Conservation (phyloP, 2,797 vertebrate species). For the Chaenodraco wilsoni region DNA sequence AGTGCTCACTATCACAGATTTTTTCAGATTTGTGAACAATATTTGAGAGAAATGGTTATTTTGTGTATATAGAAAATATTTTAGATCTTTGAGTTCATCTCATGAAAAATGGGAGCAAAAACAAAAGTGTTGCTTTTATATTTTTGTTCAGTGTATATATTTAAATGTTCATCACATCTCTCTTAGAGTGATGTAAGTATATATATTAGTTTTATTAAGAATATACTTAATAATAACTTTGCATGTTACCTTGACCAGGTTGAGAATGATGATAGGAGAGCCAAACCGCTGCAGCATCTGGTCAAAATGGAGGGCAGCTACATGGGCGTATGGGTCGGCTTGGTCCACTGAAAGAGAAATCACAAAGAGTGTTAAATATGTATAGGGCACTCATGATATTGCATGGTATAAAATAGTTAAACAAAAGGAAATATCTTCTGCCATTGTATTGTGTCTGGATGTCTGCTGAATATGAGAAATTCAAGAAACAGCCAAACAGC, state of each 20-base stretch:
- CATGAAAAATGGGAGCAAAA: too few relatives aligned
- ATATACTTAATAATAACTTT: neutral
- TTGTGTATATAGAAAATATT: too few relatives aligned
- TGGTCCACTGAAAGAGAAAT: constrained; percentile 90
- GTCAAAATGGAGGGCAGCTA: constrained; percentile 96
- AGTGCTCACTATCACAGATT: too few relatives aligned
- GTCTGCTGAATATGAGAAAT: neutral
- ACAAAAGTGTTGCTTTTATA: too few relatives aligned
- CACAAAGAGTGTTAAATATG: neutral
- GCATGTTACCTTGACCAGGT: constrained; percentile 93
- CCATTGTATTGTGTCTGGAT: neutral
- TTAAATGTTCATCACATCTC: too few relatives aligned
- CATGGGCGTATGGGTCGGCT: constrained; percentile 93
- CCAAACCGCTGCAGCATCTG: constrained; percentile 99
- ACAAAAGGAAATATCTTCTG: neutral
- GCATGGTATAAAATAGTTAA: neutral
- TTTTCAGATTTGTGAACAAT: too few relatives aligned
- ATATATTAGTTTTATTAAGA: neutral
- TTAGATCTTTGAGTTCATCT: too few relatives aligned
- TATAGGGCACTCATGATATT: neutral
- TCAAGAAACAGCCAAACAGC: neutral
- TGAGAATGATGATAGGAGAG: constrained; percentile 98
- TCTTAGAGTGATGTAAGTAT: too few relatives aligned
- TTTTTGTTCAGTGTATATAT: too few relatives aligned
- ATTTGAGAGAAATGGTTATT: too few relatives aligned